Evolutionary conservation across 1,140 invertebrate species (phyloP).

Genomic region (Drosophila willistoni): DNA sequence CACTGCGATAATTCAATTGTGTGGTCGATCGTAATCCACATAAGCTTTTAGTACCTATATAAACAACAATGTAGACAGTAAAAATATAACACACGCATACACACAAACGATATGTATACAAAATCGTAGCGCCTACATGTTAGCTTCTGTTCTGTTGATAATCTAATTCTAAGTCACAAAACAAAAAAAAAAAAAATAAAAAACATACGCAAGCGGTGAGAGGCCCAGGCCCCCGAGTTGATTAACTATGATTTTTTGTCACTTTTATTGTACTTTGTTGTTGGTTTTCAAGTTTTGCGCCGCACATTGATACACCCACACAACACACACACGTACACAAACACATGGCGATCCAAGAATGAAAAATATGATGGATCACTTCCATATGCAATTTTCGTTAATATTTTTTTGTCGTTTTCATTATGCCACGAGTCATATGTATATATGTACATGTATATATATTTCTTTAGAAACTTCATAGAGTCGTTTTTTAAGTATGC

Average conservation of each 20-base stretch:
- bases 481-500: too few species aligned
- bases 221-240: slow-evolving; percentile 60
- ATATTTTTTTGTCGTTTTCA: slow-evolving; percentile 51
- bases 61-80: slow-evolving; percentile 19
- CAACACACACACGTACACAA: not conserved
- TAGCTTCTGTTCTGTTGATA: slow-evolving; percentile 55
- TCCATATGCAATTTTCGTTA: slow-evolving; percentile 81
- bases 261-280: slow-evolving; percentile 64
- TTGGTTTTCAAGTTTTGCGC: slow-evolving; percentile 51
- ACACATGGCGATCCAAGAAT: slow-evolving; percentile 13
- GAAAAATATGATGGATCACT: slow-evolving; percentile 79
- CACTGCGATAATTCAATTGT: slow-evolving; percentile 81
- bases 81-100: not conserved
- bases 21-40: slow-evolving; percentile 51
- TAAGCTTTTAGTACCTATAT: slow-evolving; percentile 63
- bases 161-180: slow-evolving; percentile 73
- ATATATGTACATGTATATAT: not conserved
- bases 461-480: not conserved
- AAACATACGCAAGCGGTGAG: slow-evolving; percentile 15
- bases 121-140: slow-evolving; percentile 65
- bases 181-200: slow-evolving; percentile 14
- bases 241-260: slow-evolving; percentile 72
- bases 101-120: slow-evolving; percentile 20
- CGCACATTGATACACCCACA: slow-evolving; percentile 34
- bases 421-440: slow-evolving; percentile 53